Base-by-base conservation (phyloP, 2,888 invertebrate genomes). In the Boloria selene region DNA sequence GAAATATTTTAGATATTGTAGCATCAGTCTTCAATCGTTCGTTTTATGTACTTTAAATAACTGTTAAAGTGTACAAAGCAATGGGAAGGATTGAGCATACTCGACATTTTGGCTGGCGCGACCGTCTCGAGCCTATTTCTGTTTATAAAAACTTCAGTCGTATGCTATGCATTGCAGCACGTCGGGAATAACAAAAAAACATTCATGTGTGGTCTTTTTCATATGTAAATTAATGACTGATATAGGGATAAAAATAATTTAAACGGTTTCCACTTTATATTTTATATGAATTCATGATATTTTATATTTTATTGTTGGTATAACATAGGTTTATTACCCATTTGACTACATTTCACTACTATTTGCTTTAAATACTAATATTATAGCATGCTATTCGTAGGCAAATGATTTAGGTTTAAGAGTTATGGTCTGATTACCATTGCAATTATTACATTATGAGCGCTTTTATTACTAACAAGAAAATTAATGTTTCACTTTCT, bases 181-280 rank as follows among this genome's bases (percentile, higher is more conserved):
- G 69, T 64, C 49, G 51, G 66, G 67, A 67, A 69, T 67, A 69
- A 69, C 61, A 67, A 69, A 69, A n/a, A 69, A 69, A 65, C 55
- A 49, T 45, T 61, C 64, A 63, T 64, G 69, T 69, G 69, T 69
- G 69, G 69, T 67, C 67, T 61, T 69, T 66, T 67, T 67, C 64
- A 53, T 64, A 69, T 69, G 69, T 69, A 67, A 69, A 69, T 67
- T 64, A 61, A 51, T 61, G 61, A 54, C 59, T 67, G 50, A 61
- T 61, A 53, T 64, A 17, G 61, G 50, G 60, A 63, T 14, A 58
- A 64, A 66, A 61, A 10, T 38, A 38, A 10, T 44, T 56, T 66
- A 22, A 42, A 17, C 10, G 14, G 45, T 51, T 47, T 42, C 52
- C 61, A 56, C 18, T 58, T 62, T 47, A 1, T 38, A 18, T 66